Conservation (phyloP, 2,888 invertebrate species). For the Conops quadrifasciatus region DNA sequence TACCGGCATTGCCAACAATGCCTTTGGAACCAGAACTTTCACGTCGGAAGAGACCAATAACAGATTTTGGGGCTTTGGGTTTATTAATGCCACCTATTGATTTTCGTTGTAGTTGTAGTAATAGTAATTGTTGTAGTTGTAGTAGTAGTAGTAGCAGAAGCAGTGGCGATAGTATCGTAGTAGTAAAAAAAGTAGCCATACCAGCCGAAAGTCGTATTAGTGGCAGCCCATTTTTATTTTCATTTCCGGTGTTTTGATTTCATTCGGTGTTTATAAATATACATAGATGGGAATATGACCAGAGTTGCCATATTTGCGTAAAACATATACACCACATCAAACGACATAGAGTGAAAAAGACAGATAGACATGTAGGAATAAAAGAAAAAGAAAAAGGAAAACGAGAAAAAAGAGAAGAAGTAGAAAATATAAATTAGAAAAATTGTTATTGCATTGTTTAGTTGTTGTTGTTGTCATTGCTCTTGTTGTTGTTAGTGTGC, state of each 20-base stretch:
- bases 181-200: conserved; percentile 23
- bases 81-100: conserved; percentile 82
- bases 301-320: conserved; percentile 25
- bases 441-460: neutral
- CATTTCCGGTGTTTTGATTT: neutral
- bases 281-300: conserved; percentile 12
- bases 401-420: conserved; percentile 36
- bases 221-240: conserved; percentile 7
- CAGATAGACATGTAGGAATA: conserved; percentile 30
- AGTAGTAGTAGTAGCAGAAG: too few relatives aligned
- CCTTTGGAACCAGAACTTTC: conserved; percentile 77
- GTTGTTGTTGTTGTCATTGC: neutral
- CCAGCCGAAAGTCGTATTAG: conserved; percentile 26
- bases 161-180: conserved; percentile 22
- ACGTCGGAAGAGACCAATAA: conserved; percentile 87
- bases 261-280: neutral
- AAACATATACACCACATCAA: conserved; percentile 21
- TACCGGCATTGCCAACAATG: conserved; percentile 69
- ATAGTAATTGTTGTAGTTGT: conserved; percentile 19
- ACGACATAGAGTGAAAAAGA: conserved; percentile 24
- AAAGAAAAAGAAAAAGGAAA: conserved; percentile 43
- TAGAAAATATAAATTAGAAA: neutral
- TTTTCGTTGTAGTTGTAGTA: conserved; percentile 11
- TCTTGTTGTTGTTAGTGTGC: too few relatives aligned
- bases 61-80: conserved; percentile 84